Base-by-base conservation (phyloP, 2,113 vertebrate genomes). In the Perognathus longimembris region DNA sequence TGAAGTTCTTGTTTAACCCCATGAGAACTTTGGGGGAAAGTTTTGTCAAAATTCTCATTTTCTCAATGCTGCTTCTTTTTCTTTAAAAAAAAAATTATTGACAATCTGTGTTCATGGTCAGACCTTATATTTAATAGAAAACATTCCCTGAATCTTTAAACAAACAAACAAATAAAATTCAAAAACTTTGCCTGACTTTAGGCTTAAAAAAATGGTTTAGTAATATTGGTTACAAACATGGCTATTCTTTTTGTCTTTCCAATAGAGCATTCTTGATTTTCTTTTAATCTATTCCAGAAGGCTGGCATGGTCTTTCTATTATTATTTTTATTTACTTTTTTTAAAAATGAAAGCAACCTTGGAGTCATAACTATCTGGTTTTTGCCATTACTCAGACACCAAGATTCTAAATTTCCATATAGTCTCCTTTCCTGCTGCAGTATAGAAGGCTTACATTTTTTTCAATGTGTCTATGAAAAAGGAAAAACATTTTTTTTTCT, bases 231-330 rank as follows among this genome's bases (percentile, higher is more conserved):
- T 97, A 96, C 95, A 97, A 98, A 97, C 89, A 88, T 95, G 97
- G 94, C 93, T 97, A 91, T 98, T 98, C 94, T 97, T 98, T 97
- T 96, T 92, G 66, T 96, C 93, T 96, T 89, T 97, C 90, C 95
- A 97, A 95, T 63, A 96, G 93, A 97, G 67, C 91, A 97, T 97
- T 97, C 94, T 97, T 97, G 82, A 94, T 93, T 96, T 97, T 97
- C 85, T 97, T 92, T 95, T 98, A 98, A 98, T 98, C 82, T 96
- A 75, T 97, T 98, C 98, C 97, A 98, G 97, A 97, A 97, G 95
- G 90, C 74, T 42, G 79, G 22, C 91, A 67, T 96, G 89, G 80
- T 74, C 73, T 91, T 95, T 71, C 42, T 32, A 79, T 82, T 24
- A 12, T 54, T 54, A 54, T 24, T 75, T 59, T 63, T 59, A 15